phyloP scores from a whole-genome alignment of 2,888 invertebrate species.

The Eupithecia abbreviata region DNA sequence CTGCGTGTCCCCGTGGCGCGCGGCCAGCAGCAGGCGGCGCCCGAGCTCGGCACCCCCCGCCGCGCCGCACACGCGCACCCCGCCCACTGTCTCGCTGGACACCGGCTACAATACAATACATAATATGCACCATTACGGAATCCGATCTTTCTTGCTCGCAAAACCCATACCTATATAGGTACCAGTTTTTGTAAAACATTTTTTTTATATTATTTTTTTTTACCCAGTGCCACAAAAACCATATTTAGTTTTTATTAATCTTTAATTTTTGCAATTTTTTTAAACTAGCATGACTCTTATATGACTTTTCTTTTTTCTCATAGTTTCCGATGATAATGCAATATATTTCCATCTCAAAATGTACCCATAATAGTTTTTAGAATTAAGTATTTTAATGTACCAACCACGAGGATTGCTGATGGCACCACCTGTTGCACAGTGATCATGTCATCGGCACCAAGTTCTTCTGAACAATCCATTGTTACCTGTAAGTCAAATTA shows the following conservation, averaged over 20 bases:
- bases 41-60: slow-evolving; percentile 59
- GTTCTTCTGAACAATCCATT: slow-evolving; percentile 28
- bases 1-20: slow-evolving; percentile 90
- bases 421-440: slow-evolving; percentile 18
- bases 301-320: neutral
- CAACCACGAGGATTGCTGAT: slow-evolving; percentile 26
- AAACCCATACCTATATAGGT: too few relatives aligned
- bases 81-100: slow-evolving; percentile 20
- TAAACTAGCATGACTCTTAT: too few relatives aligned
- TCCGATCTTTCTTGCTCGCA: too few relatives aligned
- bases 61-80: slow-evolving; percentile 58
- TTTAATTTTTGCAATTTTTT: too few relatives aligned
- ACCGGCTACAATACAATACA: slow-evolving; percentile 31
- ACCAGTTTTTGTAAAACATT: too few relatives aligned
- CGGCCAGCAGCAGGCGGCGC: slow-evolving; percentile 90
- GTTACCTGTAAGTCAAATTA: slow-evolving; percentile 8
- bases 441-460: slow-evolving; percentile 25
- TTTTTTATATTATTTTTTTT: too few relatives aligned
- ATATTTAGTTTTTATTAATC: too few relatives aligned
- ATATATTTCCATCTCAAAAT: neutral
- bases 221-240: too few relatives aligned
- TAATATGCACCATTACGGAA: too few relatives aligned
- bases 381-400: neutral
- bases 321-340: neutral
- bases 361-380: neutral